phyloP scores from a whole-genome alignment of 2,888 invertebrate genomes.

The Fragum fragum region DNA sequence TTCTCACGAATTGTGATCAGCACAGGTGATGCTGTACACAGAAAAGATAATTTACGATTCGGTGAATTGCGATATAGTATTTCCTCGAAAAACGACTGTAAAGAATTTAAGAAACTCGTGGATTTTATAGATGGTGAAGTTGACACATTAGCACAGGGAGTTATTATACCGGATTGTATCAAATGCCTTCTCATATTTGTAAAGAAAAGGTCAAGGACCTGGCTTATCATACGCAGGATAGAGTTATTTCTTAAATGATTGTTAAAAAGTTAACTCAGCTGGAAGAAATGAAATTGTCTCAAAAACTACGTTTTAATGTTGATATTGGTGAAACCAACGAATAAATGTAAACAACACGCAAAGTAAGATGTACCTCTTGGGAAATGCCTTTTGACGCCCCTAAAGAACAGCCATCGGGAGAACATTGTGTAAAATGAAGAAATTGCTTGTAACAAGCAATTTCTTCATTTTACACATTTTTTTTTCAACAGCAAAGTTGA shows the following conservation, averaged over 20 bases:
- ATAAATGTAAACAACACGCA: no score
- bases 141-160: slow-evolving; percentile 56
- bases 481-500: no score
- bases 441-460: no score
- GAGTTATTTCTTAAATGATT: slow-evolving; percentile 26
- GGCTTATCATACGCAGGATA: slow-evolving; percentile 45
- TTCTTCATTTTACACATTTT: no score
- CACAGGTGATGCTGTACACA: slow-evolving; percentile 60
- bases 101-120: neutral
- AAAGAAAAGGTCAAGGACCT: slow-evolving; percentile 15
- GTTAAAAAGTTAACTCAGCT: no score
- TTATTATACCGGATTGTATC: slow-evolving; percentile 34
- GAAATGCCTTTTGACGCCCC: no score
- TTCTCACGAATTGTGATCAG: slow-evolving; percentile 68
- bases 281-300: no score
- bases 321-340: no score
- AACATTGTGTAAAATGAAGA: no score
- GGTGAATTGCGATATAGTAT: slow-evolving; percentile 3
- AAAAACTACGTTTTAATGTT: no score
- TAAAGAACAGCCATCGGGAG: no score
- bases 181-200: slow-evolving; percentile 38
- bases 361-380: no score
- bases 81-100: neutral
- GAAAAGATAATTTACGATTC: neutral
- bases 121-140: slow-evolving; percentile 58